Conservation (phyloP, 35 echinoderm and acorn worm genomes). For the Hemicentrotus pulcherrimus region DNA sequence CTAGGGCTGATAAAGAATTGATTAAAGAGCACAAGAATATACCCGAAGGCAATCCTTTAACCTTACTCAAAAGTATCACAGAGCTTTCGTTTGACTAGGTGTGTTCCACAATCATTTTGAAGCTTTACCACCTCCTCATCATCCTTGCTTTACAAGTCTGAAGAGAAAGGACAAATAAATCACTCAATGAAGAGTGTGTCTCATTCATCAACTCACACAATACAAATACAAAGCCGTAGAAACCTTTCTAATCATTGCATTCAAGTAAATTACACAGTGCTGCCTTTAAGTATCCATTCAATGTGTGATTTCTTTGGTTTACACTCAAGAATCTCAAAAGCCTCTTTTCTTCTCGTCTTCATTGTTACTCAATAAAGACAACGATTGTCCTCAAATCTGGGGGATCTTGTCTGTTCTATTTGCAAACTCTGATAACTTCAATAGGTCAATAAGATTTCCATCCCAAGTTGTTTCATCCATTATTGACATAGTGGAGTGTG, state of each 20-base stretch:
- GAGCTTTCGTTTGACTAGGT: background rate
- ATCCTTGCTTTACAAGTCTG: background rate
- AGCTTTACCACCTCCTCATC: background rate
- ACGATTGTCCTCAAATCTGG: slow-evolving; percentile 16
- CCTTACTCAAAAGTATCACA: background rate
- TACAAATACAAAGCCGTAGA: background rate
- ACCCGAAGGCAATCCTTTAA: background rate
- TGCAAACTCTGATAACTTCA: background rate
- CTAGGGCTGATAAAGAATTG: background rate
- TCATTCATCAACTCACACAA: background rate
- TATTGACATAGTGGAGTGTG: background rate
- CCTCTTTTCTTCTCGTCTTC: background rate
- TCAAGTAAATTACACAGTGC: background rate
- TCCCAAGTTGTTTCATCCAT: background rate
- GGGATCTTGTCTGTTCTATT: slow-evolving; percentile 1
- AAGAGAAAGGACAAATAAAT: background rate
- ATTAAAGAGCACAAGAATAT: background rate
- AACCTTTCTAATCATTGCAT: background rate
- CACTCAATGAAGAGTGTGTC: background rate
- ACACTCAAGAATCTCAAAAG: background rate
- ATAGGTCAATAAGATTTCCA: background rate
- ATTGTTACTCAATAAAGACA: background rate
- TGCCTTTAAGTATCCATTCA: background rate
- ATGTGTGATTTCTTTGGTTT: background rate
- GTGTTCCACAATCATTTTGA: background rate